Evolutionary conservation across 2,113 vertebrate species (phyloP).

Genomic region (Pachyramphus minor): DNA sequence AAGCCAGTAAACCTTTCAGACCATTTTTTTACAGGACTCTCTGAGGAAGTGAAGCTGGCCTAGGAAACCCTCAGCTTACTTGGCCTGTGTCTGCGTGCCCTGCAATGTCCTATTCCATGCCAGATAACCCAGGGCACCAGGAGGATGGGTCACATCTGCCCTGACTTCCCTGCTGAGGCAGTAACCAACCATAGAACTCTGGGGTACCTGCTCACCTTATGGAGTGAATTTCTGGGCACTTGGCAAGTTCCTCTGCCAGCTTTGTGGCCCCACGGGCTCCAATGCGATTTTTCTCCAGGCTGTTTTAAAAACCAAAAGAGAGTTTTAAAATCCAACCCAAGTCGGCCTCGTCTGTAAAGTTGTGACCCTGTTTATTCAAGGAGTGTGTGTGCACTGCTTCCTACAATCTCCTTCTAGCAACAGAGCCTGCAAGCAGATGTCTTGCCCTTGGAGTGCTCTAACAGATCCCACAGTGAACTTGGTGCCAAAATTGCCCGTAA

Average conservation of each 20-base stretch:
- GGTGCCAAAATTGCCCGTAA: neutral
- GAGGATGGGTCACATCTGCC: neutral
- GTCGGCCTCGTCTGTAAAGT: neutral
- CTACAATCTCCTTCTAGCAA: neutral
- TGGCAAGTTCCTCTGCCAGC: slow-evolving; percentile 69
- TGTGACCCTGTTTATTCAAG: neutral
- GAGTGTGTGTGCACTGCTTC: neutral
- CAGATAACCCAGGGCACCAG: neutral
- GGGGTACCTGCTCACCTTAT: slow-evolving; percentile 75
- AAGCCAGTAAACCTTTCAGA: neutral
- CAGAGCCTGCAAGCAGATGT: neutral
- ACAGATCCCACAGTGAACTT: neutral
- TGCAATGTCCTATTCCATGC: neutral
- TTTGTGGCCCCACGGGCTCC: slow-evolving; percentile 70
- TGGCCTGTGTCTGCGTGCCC: neutral
- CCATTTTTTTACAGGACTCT: neutral
- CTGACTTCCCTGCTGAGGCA: neutral
- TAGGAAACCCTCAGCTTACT: neutral
- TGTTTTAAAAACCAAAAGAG: slow-evolving; percentile 12
- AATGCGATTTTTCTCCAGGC: slow-evolving; percentile 85
- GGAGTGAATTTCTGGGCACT: slow-evolving; percentile 69
- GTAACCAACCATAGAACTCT: neutral
- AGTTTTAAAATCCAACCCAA: neutral
- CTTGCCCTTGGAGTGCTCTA: neutral
- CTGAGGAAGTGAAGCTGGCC: neutral